Evolutionary conservation across 1,140 invertebrate species (phyloP), one percentile per base, ranked within the genome.

Genomic region (Drosophila orena): DNA sequence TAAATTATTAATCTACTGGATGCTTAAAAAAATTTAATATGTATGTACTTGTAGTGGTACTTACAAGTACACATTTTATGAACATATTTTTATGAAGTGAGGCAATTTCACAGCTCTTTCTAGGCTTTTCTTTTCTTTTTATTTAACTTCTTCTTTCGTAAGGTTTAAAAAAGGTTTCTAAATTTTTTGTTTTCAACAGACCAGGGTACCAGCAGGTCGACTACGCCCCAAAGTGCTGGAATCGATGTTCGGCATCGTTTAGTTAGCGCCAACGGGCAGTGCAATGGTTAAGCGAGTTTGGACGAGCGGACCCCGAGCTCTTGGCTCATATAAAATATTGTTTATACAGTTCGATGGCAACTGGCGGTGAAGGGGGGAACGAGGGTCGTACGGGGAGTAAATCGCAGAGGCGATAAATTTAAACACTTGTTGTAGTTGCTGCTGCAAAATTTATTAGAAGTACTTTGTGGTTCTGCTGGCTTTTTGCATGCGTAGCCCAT

Each of bases 361-460:
- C 42, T 52, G 30, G 40, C 35, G 27, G 47, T 10, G 27, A 42
- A 22, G 3, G 14, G 40, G 15, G 8, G 20, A 22, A 22, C 37
- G 44, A 47, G 34, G 15, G 50, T 38, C 20, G 22, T 37, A 14
- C 11, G 58, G 17, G 38, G 54, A 58, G 59, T 43, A 70, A 89
- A 89, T 83, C 84, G 83, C 76, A 77, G 76, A 49, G 62, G 80
- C 73, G 54, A 89, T 89, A 89, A 89, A 89, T 89, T 89, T 89
- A 80, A 89, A 89, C 84, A 89, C 84, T 89, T 89, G 84, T 84
- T 89, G 83, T 89, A 74, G 81, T 75, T 88, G 78, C 64, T 81
- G 83, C 71, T 88, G 57, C 64, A 69, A 52, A 89, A 89, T 89
- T 89, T 89, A 89, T 89, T 89, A 89, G 84, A 77, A 89, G 77